Evolutionary conservation across 2,113 vertebrate genomes (phyloP), one percentile per base, ranked within the genome.

Genomic region (Xiphophorus hellerii): DNA sequence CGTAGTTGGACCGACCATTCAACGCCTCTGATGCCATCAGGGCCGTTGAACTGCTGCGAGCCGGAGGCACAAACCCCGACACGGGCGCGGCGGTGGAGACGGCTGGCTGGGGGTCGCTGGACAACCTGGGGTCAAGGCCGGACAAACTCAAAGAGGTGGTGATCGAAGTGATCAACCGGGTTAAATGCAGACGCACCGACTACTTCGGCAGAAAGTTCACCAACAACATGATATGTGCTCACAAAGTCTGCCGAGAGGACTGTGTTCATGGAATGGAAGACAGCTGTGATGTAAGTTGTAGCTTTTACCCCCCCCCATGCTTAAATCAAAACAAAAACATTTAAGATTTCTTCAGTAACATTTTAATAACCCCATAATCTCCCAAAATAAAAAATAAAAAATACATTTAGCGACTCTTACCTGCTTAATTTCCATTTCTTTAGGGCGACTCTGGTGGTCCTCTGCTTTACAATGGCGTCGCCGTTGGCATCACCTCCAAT

Each of bases 401-500:
- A 44, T 44, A 2, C 4, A 12, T 62, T n/a, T 29, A 27, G 25
- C 20, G n/a, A 4, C 42, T 31, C 27, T 33, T 20, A 35, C 9
- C 10, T 62, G 17, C 5, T 4, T 27, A 25, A 28, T 25, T 61
- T 48, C 4, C 29, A 2, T 51, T n/a, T 69, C 28, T 48, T 3
- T 31, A 92, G 92, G 91, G 92, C 0, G 92, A 93, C 69, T 93
- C 92, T 5, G 92, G 92, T 0, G 92, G 92, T 31, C 92, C 92
- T 27, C 86, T 93, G 62, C 84, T 93, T 72, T 91, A 68, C 81
- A 89, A 94, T 0, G 90, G 89, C 1, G 62, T 91, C 33, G 94
- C 81, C 4, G 94, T 96, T 61, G 96, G 96, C 30, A 94, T 97
- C 81, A 96, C 95, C 0, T 97, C 96, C 51, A 96, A 96, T 62